Evolutionary conservation across 2,888 invertebrate species (phyloP).

Genomic region (Ecliptopera silaceata): DNA sequence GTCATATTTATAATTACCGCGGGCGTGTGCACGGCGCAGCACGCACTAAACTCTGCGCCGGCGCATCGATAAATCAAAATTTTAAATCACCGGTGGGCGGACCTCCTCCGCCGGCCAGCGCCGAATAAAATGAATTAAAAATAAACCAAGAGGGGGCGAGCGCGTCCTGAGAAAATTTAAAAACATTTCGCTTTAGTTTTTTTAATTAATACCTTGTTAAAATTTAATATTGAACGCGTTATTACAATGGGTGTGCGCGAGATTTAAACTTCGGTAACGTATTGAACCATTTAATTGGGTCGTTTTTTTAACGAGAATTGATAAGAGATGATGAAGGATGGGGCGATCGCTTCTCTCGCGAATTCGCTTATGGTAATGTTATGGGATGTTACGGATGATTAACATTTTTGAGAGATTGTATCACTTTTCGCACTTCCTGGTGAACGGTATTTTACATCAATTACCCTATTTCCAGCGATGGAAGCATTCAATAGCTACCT

Average conservation of each 20-base stretch:
- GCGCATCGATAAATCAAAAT: slow-evolving; percentile 80
- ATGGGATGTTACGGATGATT: slow-evolving; percentile 22
- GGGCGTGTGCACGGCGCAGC: slow-evolving; percentile 55
- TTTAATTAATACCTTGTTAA: slow-evolving; percentile 84
- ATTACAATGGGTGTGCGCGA: slow-evolving; percentile 82
- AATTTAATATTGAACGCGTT: slow-evolving; percentile 82
- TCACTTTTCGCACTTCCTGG: slow-evolving; percentile 25
- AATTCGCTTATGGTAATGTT: slow-evolving; percentile 45
- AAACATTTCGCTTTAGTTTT: slow-evolving; percentile 82
- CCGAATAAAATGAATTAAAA: slow-evolving; percentile 83
- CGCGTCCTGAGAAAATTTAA: slow-evolving; percentile 80
- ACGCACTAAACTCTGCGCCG: slow-evolving; percentile 55
- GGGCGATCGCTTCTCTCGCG: slow-evolving; percentile 60
- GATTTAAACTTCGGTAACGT: slow-evolving; percentile 80
- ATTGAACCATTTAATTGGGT: slow-evolving; percentile 79
- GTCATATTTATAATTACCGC: slow-evolving; percentile 82
- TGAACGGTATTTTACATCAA: slow-evolving; percentile 7
- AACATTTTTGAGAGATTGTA: slow-evolving; percentile 17
- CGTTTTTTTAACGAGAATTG: slow-evolving; percentile 79
- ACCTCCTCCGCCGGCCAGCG: slow-evolving; percentile 69
- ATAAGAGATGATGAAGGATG: slow-evolving; percentile 68
- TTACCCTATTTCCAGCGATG: not conserved
- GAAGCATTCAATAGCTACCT: too few species aligned
- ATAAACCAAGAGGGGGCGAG: slow-evolving; percentile 77
- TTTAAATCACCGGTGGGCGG: slow-evolving; percentile 83